Percentiles rank a stretch among this genome's conserved stretches.
Conservation (phyloP, 2,888 invertebrate species). For the Falcaria lacertinaria region DNA sequence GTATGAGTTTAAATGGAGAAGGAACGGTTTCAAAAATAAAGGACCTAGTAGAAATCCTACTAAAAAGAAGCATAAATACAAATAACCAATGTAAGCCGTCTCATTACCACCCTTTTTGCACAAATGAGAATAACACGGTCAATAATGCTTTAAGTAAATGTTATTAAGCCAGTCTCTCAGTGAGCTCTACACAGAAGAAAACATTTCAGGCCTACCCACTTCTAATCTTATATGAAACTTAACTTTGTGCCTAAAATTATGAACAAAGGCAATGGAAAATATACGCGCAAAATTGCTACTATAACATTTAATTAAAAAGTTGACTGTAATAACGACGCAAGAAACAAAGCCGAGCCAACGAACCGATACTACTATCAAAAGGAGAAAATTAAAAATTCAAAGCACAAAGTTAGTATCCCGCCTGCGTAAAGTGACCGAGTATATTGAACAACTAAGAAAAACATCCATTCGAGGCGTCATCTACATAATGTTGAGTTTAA, state of each 20-base stretch:
- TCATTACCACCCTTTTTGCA: too few species aligned
- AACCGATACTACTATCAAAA: constrained; percentile 4
- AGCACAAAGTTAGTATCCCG: not conserved
- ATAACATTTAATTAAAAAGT: constrained; percentile 4
- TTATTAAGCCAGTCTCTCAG: too few species aligned
- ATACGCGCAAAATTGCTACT: constrained; percentile 2
- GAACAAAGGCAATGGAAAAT: not conserved
- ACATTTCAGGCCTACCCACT: too few species aligned
- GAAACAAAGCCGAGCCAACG: not conserved
- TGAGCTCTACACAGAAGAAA: too few species aligned
- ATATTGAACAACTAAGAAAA: constrained; percentile 8
- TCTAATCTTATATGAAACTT: too few species aligned
- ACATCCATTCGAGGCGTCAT: constrained; percentile 8
- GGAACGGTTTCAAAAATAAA: too few species aligned
- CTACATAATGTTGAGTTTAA: constrained; percentile 3
- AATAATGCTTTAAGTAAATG: too few species aligned
- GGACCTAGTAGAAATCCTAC: too few species aligned
- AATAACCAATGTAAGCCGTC: too few species aligned
- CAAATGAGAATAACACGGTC: too few species aligned
- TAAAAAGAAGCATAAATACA: too few species aligned
- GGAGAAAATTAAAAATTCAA: constrained; percentile 2
- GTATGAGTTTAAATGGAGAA: too few species aligned
- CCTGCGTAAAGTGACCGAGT: constrained; percentile 5
- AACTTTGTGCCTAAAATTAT: not conserved
- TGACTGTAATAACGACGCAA: not conserved